Conservation (phyloP, 1,140 invertebrate genomes). For the Ridgeia piscesae region DNA sequence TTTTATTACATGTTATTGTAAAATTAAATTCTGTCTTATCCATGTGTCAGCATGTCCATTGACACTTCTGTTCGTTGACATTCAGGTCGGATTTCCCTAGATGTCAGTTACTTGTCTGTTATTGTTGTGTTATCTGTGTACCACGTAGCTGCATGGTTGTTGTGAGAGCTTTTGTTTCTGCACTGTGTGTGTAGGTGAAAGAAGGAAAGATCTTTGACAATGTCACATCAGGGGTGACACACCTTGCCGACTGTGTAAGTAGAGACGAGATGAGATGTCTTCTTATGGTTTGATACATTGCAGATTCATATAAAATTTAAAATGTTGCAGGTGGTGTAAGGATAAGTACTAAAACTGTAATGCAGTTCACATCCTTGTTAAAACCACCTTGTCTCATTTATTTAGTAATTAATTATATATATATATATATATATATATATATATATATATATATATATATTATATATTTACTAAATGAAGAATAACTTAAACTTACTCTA, state of each 20-base stretch:
- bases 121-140: neutral
- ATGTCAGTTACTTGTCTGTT: neutral
- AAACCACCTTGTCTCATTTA: no score
- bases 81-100: neutral
- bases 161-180: slow-evolving; percentile 8
- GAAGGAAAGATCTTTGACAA: slow-evolving; percentile 18
- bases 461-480: no score
- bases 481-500: no score
- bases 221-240: neutral
- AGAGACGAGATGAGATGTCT: neutral
- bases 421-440: no score
- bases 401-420: no score
- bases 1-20: neutral
- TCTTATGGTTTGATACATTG: neutral
- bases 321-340: neutral
- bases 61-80: neutral
- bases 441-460: no score
- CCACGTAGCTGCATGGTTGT: neutral
- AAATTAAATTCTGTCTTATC: neutral
- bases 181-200: slow-evolving; percentile 12
- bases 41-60: neutral
- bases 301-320: neutral
- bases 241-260: neutral
- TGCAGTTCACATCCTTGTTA: neutral
- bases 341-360: neutral